These are phyloP conservation scores for Dinomys branickii DNA, from an alignment of 2,113 vertebrate species.

Conservation along the genomic window DNA sequence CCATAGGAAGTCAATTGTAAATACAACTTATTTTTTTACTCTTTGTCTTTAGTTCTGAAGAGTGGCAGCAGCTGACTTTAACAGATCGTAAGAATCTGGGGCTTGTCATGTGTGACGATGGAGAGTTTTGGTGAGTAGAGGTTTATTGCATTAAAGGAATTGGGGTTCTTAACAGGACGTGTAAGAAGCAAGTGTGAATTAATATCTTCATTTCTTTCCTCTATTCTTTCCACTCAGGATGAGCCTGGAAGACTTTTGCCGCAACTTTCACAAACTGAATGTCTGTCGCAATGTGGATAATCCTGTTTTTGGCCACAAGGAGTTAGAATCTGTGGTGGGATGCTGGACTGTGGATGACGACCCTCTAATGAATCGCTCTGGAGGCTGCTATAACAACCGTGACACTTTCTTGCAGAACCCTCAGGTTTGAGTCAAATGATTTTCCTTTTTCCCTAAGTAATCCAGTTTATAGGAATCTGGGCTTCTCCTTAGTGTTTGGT, in stretches of 20 bases:
- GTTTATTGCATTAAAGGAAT: neutral
- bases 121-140: slow-evolving; percentile 95
- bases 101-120: slow-evolving; percentile 93
- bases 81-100: slow-evolving; percentile 90
- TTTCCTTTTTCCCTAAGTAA: slow-evolving; percentile 4
- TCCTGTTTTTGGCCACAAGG: slow-evolving; percentile 89
- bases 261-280: slow-evolving; percentile 91
- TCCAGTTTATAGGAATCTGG: neutral
- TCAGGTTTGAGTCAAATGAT: slow-evolving; percentile 88
- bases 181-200: neutral
- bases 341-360: slow-evolving; percentile 91
- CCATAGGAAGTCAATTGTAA: neutral
- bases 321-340: slow-evolving; percentile 88
- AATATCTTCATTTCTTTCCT: slow-evolving; percentile 1
- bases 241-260: slow-evolving; percentile 95
- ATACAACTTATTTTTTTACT: neutral
- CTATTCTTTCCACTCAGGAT: slow-evolving; percentile 88
- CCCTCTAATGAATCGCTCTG: slow-evolving; percentile 91
- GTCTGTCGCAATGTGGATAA: slow-evolving; percentile 95
- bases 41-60: slow-evolving; percentile 90
- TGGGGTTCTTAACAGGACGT: neutral
- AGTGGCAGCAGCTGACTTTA: slow-evolving; percentile 93
- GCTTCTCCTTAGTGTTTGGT: neutral
- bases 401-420: slow-evolving; percentile 96
- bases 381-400: slow-evolving; percentile 94